Percentiles rank a stretch among this genome's conserved stretches.
Evolutionary conservation across 2,888 invertebrate species (phyloP).

Genomic region (Acanthacorydalis orientalis): DNA sequence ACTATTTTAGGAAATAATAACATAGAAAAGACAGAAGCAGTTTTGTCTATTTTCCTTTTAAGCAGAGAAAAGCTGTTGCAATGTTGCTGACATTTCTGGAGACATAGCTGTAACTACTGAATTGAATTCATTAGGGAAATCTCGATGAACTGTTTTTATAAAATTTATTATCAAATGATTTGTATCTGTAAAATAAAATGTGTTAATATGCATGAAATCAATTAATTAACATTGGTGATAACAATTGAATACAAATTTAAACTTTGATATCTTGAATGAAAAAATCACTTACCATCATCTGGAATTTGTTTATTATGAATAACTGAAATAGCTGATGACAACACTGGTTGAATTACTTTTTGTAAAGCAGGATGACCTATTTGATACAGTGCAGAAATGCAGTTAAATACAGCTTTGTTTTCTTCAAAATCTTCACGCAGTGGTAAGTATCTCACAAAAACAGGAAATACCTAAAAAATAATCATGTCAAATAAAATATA

Average conservation of each 20-base stretch:
- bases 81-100: slow-evolving; percentile 21
- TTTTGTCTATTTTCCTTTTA: background rate
- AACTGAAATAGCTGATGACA: slow-evolving; percentile 35
- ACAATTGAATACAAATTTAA: background rate
- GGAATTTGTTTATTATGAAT: slow-evolving; percentile 36
- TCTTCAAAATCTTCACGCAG: slow-evolving; percentile 58
- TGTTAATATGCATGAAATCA: too few relatives aligned
- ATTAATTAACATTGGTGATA: background rate
- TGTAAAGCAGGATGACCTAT: slow-evolving; percentile 37
- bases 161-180: slow-evolving; percentile 31
- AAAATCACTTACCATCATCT: slow-evolving; percentile 27
- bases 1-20: slow-evolving; percentile 1
- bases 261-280: background rate
- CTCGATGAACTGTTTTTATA: slow-evolving; percentile 33
- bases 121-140: slow-evolving; percentile 38
- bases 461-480: slow-evolving; percentile 42
- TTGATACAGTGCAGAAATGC: slow-evolving; percentile 43
- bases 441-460: slow-evolving; percentile 51
- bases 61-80: slow-evolving; percentile 16
- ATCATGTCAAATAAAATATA: slow-evolving; percentile 5
- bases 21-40: background rate
- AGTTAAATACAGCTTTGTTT: slow-evolving; percentile 48
- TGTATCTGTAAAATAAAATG: slow-evolving; percentile 25
- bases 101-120: slow-evolving; percentile 26
- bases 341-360: slow-evolving; percentile 32